A percentile compares a stretch with the other conserved stretches of the same genome.
phyloP scores from a whole-genome alignment of 2,113 vertebrate species.

The Cichladusa arquata region DNA sequence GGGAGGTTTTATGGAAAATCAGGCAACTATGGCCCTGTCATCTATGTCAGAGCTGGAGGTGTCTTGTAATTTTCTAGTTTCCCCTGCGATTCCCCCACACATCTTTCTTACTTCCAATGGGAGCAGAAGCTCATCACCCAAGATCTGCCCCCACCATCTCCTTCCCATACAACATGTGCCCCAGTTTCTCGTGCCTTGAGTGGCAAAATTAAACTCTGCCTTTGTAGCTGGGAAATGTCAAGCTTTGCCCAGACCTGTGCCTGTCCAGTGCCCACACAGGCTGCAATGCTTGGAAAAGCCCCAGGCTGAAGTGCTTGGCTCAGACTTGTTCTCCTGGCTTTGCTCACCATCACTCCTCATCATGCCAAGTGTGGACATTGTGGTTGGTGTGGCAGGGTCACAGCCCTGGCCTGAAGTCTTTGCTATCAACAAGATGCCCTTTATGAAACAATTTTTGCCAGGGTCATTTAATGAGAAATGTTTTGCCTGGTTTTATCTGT shows the following conservation, averaged over 20 bases:
- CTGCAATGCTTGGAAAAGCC: neutral
- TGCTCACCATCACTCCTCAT: neutral
- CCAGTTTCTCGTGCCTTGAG: neutral
- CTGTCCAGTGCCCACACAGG: neutral
- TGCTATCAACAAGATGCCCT: neutral
- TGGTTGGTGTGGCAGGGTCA: neutral
- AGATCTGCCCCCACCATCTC: fast-evolving
- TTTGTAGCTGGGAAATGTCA: neutral
- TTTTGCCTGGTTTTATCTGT: neutral
- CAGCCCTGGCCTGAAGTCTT: neutral
- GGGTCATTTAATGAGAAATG: neutral
- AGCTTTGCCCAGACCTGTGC: neutral
- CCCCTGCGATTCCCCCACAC: neutral
- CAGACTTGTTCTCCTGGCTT: neutral
- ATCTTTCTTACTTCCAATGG: neutral
- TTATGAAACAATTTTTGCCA: neutral
- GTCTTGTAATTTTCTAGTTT: neutral
- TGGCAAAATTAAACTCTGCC: neutral
- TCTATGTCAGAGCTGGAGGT: neutral
- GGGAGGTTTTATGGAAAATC: neutral
- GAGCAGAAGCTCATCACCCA: fast-evolving
- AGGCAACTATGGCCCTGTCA: neutral
- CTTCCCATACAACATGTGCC: neutral
- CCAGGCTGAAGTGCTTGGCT: neutral
- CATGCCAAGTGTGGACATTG: neutral